Conservation (phyloP, 2,888 invertebrate species). For the Tanypteryx hageni region DNA sequence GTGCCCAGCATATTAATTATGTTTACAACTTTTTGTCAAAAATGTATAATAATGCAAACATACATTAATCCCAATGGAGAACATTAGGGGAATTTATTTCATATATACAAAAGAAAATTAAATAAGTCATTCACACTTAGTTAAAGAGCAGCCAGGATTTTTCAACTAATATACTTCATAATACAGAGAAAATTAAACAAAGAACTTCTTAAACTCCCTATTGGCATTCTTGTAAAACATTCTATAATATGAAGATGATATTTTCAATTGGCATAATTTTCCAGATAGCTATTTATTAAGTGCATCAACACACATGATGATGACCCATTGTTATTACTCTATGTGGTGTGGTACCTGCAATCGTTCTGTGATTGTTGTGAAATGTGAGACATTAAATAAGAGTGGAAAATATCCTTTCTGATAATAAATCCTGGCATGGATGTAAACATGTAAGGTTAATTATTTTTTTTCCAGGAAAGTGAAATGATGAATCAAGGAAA, state of each 20-base stretch:
- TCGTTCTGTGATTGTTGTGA: constrained; percentile 52
- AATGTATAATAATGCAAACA: neutral
- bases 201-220: neutral
- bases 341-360: constrained; percentile 60
- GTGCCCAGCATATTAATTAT: constrained; percentile 53
- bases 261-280: neutral
- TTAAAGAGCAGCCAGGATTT: neutral
- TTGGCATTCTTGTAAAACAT: neutral
- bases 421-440: constrained; percentile 11
- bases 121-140: neutral
- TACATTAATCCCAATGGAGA: neutral
- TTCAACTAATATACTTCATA: neutral
- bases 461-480: constrained; percentile 51
- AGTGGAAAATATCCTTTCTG: constrained; percentile 29
- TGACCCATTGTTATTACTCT: constrained; percentile 22
- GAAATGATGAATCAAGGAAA: constrained; percentile 58
- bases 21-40: constrained; percentile 4
- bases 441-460: constrained; percentile 53
- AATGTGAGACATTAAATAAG: constrained; percentile 39
- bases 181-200: neutral
- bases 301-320: neutral
- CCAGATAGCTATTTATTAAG: neutral
- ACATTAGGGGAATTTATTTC: neutral
- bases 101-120: neutral
- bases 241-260: neutral